Base-by-base conservation (phyloP, 2,888 invertebrate genomes). In the Rhamphomyia laevipes region DNA sequence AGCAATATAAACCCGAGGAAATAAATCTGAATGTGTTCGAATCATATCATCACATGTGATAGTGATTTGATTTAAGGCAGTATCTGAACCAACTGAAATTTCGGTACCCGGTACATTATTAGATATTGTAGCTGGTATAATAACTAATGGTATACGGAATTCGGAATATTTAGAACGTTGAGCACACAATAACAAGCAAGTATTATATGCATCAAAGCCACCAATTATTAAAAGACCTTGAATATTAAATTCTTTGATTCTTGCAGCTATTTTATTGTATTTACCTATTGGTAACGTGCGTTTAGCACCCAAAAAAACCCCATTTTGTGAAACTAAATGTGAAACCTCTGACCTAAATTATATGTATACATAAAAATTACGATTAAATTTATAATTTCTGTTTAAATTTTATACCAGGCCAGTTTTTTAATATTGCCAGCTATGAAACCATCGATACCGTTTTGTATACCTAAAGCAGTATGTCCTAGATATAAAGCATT, bases 81-180 rank as follows among this genome's bases (percentile, higher is more conserved):
- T 94, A 65, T 95, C 95, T 51, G 87, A 84, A 47, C 94, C 95
- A 38, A 96, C 76, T 6, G 90, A 90, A 73, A 94, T 92, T 71
- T 93, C 92, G 0, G 92, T 91, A 42, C 95, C 95, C 45, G 95
- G 95, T 46, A 96, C 91, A 67, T 96, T 96, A 74, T 96, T 96
- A 67, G 91, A 91, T 65, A 95, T 96, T 21, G 95, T 95, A 45
- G 91, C 84, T 1, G 95, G 95, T 43, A 95, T 83, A 58, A 93
- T 85, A 53, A 86, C 83, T 57, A 95, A 82, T 0, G 96, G 95
- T 60, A 96, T 87, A 63, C 84, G 80, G 67, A 95, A 86, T 63
- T 87, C 86, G 0, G 77, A 80, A 73, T 77, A 48, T 45, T 49
- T 48, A 9, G 35, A 35, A 47, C 55, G 53, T 45, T 51, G 51